Percentiles rank a stretch among this genome's conserved stretches.
Evolutionary conservation across 35 echinoderm and acorn worm species (phyloP).

Genomic region (Diadema setosum): DNA sequence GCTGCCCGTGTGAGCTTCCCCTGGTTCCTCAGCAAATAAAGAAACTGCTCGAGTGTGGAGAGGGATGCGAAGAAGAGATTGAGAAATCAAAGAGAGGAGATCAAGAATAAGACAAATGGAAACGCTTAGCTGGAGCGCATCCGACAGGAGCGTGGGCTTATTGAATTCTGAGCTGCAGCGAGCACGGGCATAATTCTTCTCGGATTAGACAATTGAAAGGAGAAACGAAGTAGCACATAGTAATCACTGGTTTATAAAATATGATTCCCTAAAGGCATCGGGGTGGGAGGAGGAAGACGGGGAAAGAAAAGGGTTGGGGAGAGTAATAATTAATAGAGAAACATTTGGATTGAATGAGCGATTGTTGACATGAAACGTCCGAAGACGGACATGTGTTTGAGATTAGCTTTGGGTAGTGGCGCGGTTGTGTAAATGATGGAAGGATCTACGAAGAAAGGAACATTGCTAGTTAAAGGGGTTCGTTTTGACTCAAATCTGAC

Average conservation of each 20-base stretch:
- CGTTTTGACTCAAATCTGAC: no score
- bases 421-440: no score
- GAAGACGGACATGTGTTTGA: neutral
- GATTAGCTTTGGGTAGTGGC: no score
- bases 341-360: neutral
- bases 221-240: neutral
- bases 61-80: neutral
- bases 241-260: neutral
- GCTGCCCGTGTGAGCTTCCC: neutral
- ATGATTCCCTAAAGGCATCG: neutral
- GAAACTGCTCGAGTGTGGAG: constrained; percentile 13
- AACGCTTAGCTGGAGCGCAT: neutral
- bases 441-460: no score
- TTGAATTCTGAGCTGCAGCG: constrained; percentile 12
- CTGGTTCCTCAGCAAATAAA: constrained; percentile 3
- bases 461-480: no score
- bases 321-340: neutral
- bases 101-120: neutral
- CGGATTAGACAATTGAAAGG: neutral
- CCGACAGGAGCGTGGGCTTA: neutral
- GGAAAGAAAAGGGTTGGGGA: neutral
- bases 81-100: neutral
- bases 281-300: neutral
- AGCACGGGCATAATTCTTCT: neutral
- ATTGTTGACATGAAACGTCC: neutral